These are phyloP conservation scores for Macrophya alboannulata DNA, from an alignment of 2,888 invertebrate species.

Conservation along the genomic window DNA sequence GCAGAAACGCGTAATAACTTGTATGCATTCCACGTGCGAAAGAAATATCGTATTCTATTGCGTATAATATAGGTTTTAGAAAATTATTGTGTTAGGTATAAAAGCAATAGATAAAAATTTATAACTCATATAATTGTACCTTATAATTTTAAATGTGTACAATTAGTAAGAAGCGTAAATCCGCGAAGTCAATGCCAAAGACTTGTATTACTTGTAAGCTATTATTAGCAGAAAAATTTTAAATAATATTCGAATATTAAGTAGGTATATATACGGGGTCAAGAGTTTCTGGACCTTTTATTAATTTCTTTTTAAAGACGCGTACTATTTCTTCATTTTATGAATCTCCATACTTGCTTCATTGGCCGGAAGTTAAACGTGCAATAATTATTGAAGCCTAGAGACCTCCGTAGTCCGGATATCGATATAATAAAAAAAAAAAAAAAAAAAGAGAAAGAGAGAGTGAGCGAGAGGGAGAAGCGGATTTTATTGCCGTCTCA, in stretches of 20 bases:
- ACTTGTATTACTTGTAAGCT: background rate
- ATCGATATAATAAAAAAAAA: too few relatives aligned
- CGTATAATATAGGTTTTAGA: background rate
- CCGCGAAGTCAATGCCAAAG: constrained; percentile 1
- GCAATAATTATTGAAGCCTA: constrained; percentile 15
- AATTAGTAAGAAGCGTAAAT: background rate
- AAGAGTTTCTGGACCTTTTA: background rate
- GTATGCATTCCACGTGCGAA: background rate
- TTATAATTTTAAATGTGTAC: too few relatives aligned
- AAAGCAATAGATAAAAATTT: background rate
- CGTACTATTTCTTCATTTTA: constrained; percentile 1
- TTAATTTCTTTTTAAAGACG: background rate
- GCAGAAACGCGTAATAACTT: background rate
- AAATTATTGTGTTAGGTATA: background rate
- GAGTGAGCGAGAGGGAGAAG: background rate
- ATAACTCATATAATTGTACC: too few relatives aligned
- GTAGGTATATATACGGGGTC: background rate
- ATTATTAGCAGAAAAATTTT: background rate
- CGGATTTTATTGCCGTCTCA: constrained; percentile 36
- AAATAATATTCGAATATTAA: background rate
- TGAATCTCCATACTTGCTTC: background rate
- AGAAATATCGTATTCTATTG: background rate
- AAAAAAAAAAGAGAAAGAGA: too few relatives aligned
- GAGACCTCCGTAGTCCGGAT: background rate
- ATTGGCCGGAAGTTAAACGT: constrained; percentile 4